These are phyloP conservation scores for Halocaridina rubra DNA, from an alignment of 2,888 invertebrate genomes.

Conservation along the genomic window DNA sequence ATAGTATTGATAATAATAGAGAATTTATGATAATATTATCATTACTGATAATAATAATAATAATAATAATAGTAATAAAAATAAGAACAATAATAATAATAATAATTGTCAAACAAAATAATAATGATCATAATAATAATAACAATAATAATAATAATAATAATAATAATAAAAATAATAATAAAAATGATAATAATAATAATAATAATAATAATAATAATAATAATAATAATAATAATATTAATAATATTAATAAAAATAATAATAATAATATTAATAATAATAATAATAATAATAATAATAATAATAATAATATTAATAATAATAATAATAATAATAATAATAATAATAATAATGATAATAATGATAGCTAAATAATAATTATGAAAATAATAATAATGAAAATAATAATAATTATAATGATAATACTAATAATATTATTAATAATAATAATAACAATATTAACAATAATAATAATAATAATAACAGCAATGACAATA, in stretches of 20 bases:
- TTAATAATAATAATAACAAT: background rate
- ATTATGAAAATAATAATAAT: background rate
- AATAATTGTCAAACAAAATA: background rate
- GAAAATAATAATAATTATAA: background rate
- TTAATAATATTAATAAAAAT: background rate
- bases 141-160: background rate
- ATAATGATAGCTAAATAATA: background rate
- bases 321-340: background rate
- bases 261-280: background rate
- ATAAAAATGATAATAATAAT: background rate
- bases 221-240: background rate
- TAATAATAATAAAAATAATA: background rate
- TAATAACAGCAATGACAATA: background rate
- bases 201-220: background rate
- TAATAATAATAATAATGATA: background rate
- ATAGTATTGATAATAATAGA: background rate
- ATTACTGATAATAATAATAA: background rate
- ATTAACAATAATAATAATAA: background rate
- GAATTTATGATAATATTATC: no score
- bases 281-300: background rate
- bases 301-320: background rate
- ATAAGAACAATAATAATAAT: background rate
- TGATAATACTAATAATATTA: background rate
- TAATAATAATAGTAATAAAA: background rate
- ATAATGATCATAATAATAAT: background rate